phyloP scores from a whole-genome alignment of 2,113 vertebrate genomes.

The Tachysurus vachellii region DNA sequence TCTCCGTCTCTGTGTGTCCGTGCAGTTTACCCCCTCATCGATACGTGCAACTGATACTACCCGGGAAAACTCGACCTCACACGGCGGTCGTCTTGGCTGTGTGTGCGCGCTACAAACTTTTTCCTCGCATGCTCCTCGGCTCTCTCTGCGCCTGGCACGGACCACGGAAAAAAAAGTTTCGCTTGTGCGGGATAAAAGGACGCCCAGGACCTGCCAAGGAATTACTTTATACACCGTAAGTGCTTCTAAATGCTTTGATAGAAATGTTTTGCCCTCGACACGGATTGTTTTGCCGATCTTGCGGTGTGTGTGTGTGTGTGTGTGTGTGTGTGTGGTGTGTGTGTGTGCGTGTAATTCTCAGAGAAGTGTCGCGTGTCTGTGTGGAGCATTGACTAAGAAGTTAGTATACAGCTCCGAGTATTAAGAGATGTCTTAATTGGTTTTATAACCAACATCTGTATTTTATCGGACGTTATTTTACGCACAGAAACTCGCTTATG shows the following conservation, averaged over 20 bases:
- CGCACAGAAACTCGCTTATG: background rate
- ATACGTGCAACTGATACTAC: constrained; percentile 82
- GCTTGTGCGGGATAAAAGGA: constrained; percentile 67
- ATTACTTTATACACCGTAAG: constrained; percentile 79
- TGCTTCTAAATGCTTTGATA: constrained; percentile 58
- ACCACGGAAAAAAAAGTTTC: constrained; percentile 61
- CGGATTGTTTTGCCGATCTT: constrained; percentile 29
- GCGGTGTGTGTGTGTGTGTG: background rate
- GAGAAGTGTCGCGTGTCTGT: constrained; percentile 18
- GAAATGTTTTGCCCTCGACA: constrained; percentile 41
- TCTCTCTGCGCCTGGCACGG: constrained; percentile 60
- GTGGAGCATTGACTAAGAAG: background rate
- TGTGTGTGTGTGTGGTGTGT: background rate
- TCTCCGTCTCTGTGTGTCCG: constrained; percentile 48
- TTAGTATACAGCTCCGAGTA: too few relatives aligned
- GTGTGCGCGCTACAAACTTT: constrained; percentile 64
- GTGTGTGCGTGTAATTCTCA: background rate
- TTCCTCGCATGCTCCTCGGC: constrained; percentile 71
- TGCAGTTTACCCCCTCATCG: constrained; percentile 46
- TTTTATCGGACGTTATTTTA: background rate
- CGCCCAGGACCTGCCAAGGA: constrained; percentile 64
- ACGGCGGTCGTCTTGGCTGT: constrained; percentile 51
- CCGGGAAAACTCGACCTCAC: constrained; percentile 74
- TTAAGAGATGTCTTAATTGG: background rate
- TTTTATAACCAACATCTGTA: background rate